A percentile compares a stretch with the other conserved stretches of the same genome.
Evolutionary conservation across 2,888 invertebrate genomes (phyloP).

Genomic region (Junonia oenone): DNA sequence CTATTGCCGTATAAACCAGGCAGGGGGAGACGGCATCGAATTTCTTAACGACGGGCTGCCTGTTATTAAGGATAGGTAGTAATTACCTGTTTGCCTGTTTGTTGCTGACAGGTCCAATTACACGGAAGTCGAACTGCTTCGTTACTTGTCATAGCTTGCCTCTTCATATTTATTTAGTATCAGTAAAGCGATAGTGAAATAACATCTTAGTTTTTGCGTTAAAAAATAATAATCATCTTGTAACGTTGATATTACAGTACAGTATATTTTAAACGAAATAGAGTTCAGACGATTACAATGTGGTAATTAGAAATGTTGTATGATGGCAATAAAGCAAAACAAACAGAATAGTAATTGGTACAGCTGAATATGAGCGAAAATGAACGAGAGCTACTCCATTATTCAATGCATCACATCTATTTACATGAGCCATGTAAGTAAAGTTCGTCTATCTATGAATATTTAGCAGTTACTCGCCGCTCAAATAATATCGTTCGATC

Average conservation of each 20-base stretch:
- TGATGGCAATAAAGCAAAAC: not conserved
- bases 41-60: slow-evolving; percentile 46
- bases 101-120: slow-evolving; percentile 74
- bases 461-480: slow-evolving; percentile 19
- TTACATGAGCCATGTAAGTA: slow-evolving; percentile 21
- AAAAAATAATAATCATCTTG: no score
- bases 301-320: no score
- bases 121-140: slow-evolving; percentile 55
- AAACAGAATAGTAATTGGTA: slow-evolving; percentile 7
- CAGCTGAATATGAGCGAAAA: slow-evolving; percentile 12
- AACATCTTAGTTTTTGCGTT: no score
- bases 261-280: no score
- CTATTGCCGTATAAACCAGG: not conserved
- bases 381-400: slow-evolving; percentile 18
- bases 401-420: slow-evolving; percentile 21
- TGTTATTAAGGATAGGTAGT: slow-evolving; percentile 65
- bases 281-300: no score
- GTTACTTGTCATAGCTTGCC: slow-evolving; percentile 52
- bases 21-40: slow-evolving; percentile 41
- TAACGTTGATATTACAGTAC: no score
- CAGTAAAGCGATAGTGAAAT: not conserved
- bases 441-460: slow-evolving; percentile 21
- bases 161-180: slow-evolving; percentile 21
- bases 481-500: slow-evolving; percentile 22
- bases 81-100: slow-evolving; percentile 74